Evolutionary conservation across 1,140 invertebrate genomes (phyloP).

Genomic region (Cotesia vestalis): DNA sequence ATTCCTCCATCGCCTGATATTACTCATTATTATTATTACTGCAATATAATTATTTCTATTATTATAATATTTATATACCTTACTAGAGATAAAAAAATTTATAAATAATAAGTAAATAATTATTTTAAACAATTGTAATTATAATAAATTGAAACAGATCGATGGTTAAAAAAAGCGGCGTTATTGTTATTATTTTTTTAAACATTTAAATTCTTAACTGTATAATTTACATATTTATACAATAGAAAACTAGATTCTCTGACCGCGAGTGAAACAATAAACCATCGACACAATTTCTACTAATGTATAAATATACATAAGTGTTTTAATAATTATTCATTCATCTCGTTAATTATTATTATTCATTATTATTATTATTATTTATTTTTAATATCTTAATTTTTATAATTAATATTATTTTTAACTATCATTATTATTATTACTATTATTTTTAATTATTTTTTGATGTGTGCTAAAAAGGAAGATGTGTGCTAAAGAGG

Average conservation of each 20-base stretch:
- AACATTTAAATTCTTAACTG: constrained; percentile 45
- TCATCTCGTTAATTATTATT: too few relatives aligned
- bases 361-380: constrained; percentile 46
- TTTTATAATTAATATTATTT: constrained; percentile 30
- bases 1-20: constrained; percentile 31
- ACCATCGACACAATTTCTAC: constrained; percentile 41
- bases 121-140: too few relatives aligned
- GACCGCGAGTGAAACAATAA: constrained; percentile 53
- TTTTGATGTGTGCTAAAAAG: constrained; percentile 39
- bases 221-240: constrained; percentile 53
- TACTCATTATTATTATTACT: not conserved
- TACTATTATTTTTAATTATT: constrained; percentile 18
- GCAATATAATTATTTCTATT: constrained; percentile 38
- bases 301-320: constrained; percentile 33
- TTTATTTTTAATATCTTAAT: constrained; percentile 46
- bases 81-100: not conserved
- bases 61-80: constrained; percentile 14
- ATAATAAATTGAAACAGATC: constrained; percentile 18
- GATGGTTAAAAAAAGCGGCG: constrained; percentile 44
- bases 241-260: constrained; percentile 61
- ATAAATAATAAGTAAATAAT: constrained; percentile 8
- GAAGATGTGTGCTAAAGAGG: constrained; percentile 44
- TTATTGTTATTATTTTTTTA: constrained; percentile 25
- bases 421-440: constrained; percentile 46
- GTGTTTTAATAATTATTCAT: too few relatives aligned